A percentile compares a stretch with the other conserved stretches of the same genome.
Evolutionary conservation across 2,888 invertebrate genomes (phyloP).

Genomic region (Melangyna quadrimaculata): DNA sequence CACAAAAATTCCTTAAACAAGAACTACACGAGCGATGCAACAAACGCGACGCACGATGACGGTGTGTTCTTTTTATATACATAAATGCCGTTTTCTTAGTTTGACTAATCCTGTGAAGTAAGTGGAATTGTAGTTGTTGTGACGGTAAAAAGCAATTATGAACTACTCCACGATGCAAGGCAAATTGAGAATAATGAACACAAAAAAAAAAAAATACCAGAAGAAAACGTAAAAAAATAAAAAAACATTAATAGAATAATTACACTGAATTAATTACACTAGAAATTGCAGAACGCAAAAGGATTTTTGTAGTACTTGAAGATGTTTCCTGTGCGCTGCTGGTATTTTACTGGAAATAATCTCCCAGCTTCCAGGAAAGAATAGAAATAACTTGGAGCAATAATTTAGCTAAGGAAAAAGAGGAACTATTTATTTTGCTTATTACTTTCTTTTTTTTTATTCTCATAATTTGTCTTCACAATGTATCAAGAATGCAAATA

Average conservation of each 20-base stretch:
- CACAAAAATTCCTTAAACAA: neutral
- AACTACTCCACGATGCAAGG: slow-evolving; percentile 6
- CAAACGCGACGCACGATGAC: no score
- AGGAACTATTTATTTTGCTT: slow-evolving; percentile 61
- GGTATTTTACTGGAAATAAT: neutral
- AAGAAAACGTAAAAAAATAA: neutral
- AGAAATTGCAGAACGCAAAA: slow-evolving; percentile 61
- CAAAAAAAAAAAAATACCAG: neutral
- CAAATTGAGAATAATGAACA: slow-evolving; percentile 10
- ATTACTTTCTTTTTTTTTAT: slow-evolving; percentile 59
- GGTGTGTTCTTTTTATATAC: slow-evolving; percentile 34
- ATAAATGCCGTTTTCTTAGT: slow-evolving; percentile 45
- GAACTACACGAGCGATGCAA: no score
- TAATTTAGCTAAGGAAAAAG: neutral
- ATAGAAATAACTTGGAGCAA: neutral
- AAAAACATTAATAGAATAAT: slow-evolving; percentile 61
- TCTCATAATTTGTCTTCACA: neutral
- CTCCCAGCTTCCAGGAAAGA: neutral
- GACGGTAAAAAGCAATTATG: slow-evolving; percentile 59
- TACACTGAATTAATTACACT: slow-evolving; percentile 70
- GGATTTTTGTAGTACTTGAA: slow-evolving; percentile 62
- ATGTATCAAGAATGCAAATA: slow-evolving; percentile 51
- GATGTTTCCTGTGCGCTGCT: slow-evolving; percentile 36
- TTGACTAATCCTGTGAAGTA: slow-evolving; percentile 65
- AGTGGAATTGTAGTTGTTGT: slow-evolving; percentile 36